Percentiles rank a stretch among this genome's conserved stretches.
Conservation (phyloP, 1,140 invertebrate species). For the Pseudomyrmex pallidus region DNA sequence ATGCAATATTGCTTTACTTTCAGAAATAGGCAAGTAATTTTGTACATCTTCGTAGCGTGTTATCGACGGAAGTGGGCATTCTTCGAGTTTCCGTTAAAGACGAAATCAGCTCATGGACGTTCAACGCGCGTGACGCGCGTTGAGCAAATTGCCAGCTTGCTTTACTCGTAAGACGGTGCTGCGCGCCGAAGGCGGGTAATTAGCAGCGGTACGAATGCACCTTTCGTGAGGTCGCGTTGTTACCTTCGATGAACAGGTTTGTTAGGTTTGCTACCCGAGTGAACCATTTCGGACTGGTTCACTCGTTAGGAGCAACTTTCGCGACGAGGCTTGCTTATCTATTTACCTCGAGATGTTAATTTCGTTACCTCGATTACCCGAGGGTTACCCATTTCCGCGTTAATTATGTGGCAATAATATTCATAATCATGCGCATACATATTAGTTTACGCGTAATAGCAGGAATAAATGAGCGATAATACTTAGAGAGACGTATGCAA, state of each 20-base stretch:
- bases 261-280: constrained; percentile 52
- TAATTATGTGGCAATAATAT: constrained; percentile 1
- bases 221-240: constrained; percentile 73
- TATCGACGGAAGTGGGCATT: constrained; percentile 67
- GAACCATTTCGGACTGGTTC: not conserved
- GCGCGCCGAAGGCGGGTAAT: constrained; percentile 73
- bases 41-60: constrained; percentile 11
- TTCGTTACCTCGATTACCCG: constrained; percentile 9
- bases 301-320: constrained; percentile 11
- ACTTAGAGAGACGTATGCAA: no score
- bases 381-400: not conserved
- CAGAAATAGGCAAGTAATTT: constrained; percentile 23
- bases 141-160: constrained; percentile 75
- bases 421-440: not conserved
- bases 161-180: constrained; percentile 75
- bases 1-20: constrained; percentile 23
- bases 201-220: constrained; percentile 75
- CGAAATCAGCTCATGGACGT: constrained; percentile 80
- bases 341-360: not conserved
- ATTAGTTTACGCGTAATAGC: constrained; percentile 7
- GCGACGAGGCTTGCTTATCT: not conserved
- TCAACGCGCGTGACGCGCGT: constrained; percentile 76
- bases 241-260: constrained; percentile 67
- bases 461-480: not conserved
- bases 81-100: constrained; percentile 76